Evolutionary conservation across 2,113 vertebrate genomes (phyloP).

Genomic region (Callipepla californica): DNA sequence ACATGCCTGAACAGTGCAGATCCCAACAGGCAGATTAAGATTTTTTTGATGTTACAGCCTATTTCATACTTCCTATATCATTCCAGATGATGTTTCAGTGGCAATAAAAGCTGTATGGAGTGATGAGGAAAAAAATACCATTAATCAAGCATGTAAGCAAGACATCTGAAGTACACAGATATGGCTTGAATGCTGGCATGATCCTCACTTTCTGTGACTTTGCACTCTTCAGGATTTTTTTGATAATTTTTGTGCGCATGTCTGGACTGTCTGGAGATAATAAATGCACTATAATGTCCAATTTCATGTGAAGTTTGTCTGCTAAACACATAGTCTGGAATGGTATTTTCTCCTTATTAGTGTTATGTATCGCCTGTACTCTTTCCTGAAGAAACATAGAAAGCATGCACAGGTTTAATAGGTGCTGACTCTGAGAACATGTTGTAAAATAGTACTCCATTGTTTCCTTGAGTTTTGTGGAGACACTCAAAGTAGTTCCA

Average conservation of each 20-base stretch:
- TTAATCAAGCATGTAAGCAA: neutral
- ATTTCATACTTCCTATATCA: neutral
- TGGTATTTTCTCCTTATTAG: neutral
- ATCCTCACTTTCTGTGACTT: neutral
- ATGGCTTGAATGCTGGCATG: neutral
- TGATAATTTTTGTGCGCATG: neutral
- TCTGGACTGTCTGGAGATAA: neutral
- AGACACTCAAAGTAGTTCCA: neutral
- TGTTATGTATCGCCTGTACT: constrained; percentile 2
- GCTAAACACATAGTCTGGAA: neutral
- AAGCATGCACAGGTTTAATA: neutral
- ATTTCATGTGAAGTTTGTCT: neutral
- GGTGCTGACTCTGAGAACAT: neutral
- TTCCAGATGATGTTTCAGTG: neutral
- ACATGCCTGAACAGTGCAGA: neutral
- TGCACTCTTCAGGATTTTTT: neutral
- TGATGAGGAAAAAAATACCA: neutral
- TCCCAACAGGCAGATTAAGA: neutral
- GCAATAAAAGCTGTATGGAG: neutral
- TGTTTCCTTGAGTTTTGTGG: neutral
- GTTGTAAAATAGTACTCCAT: neutral
- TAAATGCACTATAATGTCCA: neutral
- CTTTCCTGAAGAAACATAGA: neutral
- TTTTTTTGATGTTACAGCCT: neutral
- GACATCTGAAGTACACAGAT: neutral